Percentiles rank a stretch among this genome's conserved stretches.
Evolutionary conservation across 1,140 invertebrate species (phyloP).

Genomic region (Capitella teleta): DNA sequence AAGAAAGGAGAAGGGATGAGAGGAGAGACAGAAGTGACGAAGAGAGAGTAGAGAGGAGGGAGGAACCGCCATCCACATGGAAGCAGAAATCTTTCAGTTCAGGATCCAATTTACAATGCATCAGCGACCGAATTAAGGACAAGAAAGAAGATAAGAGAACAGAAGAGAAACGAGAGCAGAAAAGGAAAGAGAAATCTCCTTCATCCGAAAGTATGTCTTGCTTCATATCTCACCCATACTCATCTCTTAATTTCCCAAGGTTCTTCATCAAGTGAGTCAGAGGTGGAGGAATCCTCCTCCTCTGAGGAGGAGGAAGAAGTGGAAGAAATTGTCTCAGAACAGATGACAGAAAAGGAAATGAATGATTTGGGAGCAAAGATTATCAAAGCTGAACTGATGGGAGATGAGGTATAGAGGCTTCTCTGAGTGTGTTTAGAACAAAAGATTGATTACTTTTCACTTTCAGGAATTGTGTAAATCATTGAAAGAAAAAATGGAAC

Average conservation of each 20-base stretch:
- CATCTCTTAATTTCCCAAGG: background rate
- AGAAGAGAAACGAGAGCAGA: too few species aligned
- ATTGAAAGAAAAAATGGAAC: background rate
- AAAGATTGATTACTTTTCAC: constrained; percentile 24
- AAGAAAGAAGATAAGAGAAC: too few species aligned
- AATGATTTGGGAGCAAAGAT: constrained; percentile 78
- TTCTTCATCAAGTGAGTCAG: background rate
- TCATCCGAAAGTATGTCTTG: too few species aligned
- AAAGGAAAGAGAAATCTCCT: too few species aligned
- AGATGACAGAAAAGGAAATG: constrained; percentile 61
- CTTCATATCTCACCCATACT: too few species aligned
- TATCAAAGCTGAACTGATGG: constrained; percentile 76
- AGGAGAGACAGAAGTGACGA: constrained; percentile 7
- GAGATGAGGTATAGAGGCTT: constrained; percentile 50
- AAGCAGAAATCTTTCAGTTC: too few species aligned
- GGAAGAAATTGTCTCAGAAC: background rate
- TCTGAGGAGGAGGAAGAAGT: too few species aligned
- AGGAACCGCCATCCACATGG: too few species aligned
- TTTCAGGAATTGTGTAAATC: too few species aligned
- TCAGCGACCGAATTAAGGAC: too few species aligned
- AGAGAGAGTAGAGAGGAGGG: constrained; percentile 1
- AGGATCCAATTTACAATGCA: too few species aligned
- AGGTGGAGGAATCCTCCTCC: background rate
- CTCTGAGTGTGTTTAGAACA: background rate
- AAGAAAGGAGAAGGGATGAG: constrained; percentile 2